Percentiles rank a stretch among this genome's conserved stretches.
Evolutionary conservation across 2,888 invertebrate genomes (phyloP).

Genomic region (Aquatica leii): DNA sequence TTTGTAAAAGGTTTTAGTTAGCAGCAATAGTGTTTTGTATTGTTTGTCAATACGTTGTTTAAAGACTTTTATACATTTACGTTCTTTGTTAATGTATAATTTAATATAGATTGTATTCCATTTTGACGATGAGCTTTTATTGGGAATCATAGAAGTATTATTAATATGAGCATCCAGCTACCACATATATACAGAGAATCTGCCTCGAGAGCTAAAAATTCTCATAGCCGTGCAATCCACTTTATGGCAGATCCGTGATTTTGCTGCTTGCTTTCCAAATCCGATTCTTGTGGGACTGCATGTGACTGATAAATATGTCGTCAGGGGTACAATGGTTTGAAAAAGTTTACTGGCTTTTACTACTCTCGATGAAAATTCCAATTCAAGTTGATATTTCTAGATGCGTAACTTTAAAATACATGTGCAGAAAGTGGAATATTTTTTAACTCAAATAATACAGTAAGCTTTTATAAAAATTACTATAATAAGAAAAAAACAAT

Average conservation of each 20-base stretch:
- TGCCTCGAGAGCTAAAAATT: slow-evolving; percentile 31
- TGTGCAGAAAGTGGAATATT: background rate
- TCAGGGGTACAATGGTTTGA: slow-evolving; percentile 28
- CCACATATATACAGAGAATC: slow-evolving; percentile 21
- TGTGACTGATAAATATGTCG: slow-evolving; percentile 37
- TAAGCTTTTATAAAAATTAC: too few relatives aligned
- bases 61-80: too few relatives aligned
- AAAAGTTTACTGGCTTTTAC: slow-evolving; percentile 23
- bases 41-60: too few relatives aligned
- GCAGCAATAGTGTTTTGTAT: too few relatives aligned
- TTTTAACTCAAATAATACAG: too few relatives aligned
- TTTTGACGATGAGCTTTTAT: slow-evolving; percentile 27
- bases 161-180: slow-evolving; percentile 30
- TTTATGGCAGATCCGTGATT: slow-evolving; percentile 34
- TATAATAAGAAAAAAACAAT: too few relatives aligned
- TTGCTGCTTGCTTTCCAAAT: slow-evolving; percentile 33
- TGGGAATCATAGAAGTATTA: slow-evolving; percentile 24
- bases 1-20: too few relatives aligned
- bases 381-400: background rate
- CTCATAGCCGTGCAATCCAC: slow-evolving; percentile 34
- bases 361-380: slow-evolving; percentile 2
- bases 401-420: background rate
- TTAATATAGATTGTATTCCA: slow-evolving; percentile 5
- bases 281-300: slow-evolving; percentile 37
- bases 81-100: too few relatives aligned